phyloP scores from a whole-genome alignment of 2,888 invertebrate genomes.

The Rhodophaea formosa region DNA sequence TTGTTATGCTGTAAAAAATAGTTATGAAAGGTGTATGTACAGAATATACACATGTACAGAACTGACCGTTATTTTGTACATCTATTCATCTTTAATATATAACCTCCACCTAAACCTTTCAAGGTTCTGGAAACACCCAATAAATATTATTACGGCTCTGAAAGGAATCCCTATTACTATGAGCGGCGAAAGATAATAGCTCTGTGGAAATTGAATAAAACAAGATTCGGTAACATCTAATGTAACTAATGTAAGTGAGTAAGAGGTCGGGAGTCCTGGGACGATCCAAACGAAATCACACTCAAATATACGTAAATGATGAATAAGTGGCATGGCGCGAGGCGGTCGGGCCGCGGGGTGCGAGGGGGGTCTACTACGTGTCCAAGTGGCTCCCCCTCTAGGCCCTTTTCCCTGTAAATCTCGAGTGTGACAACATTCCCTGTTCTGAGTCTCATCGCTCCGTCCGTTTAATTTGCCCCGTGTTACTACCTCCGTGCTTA shows the following conservation, averaged over 20 bases:
- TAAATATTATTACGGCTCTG: conserved; percentile 55
- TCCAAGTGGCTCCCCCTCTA: conserved; percentile 59
- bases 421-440: conserved; percentile 64
- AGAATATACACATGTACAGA: no score
- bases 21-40: no score
- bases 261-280: conserved; percentile 57
- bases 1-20: no score
- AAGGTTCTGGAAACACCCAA: conserved; percentile 37
- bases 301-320: conserved; percentile 76
- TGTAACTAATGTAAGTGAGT: conserved; percentile 69
- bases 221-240: conserved; percentile 65
- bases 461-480: conserved; percentile 45
- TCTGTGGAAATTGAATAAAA: conserved; percentile 65
- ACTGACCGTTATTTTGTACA: no score
- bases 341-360: conserved; percentile 43
- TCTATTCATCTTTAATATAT: conserved; percentile 20
- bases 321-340: conserved; percentile 60
- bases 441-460: conserved; percentile 48
- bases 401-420: conserved; percentile 59
- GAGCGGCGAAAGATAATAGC: conserved; percentile 66
- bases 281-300: conserved; percentile 74
- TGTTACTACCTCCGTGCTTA: conserved; percentile 24
- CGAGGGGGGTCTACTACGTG: conserved; percentile 59
- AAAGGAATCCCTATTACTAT: conserved; percentile 58
- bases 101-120: conserved; percentile 36